These are phyloP conservation scores for Dromaius novaehollandiae DNA, from an alignment of 2,113 vertebrate species.

Conservation along the genomic window DNA sequence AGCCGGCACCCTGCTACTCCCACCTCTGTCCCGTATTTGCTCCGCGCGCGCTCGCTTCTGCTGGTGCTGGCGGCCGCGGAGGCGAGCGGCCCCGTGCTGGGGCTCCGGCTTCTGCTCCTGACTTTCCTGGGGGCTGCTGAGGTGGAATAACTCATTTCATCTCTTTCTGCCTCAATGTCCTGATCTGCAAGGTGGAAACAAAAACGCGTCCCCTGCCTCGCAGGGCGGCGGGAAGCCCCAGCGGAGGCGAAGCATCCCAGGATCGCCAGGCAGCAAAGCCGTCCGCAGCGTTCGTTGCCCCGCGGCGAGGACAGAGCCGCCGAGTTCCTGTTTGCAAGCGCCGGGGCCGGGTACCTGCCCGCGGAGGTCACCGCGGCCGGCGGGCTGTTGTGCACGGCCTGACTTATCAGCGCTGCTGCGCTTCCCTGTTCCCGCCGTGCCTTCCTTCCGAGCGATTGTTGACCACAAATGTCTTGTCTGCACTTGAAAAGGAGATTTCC, in stretches of 20 bases:
- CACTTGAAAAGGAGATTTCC: constrained; percentile 67
- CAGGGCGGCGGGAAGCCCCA: background rate
- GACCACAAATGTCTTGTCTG: constrained; percentile 63
- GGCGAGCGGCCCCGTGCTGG: background rate
- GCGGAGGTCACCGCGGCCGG: background rate
- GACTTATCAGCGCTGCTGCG: constrained; percentile 63
- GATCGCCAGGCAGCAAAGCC: background rate
- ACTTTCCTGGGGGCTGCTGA: background rate
- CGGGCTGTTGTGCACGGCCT: constrained; percentile 17
- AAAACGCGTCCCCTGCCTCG: too few species aligned
- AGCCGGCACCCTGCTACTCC: background rate
- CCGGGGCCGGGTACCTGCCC: background rate
- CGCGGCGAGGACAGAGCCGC: background rate
- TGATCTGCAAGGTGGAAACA: background rate
- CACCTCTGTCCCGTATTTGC: background rate
- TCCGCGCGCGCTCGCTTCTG: background rate
- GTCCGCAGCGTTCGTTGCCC: too few species aligned
- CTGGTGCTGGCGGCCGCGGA: background rate
- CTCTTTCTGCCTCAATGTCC: background rate
- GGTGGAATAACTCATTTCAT: background rate
- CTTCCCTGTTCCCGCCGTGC: constrained; percentile 55
- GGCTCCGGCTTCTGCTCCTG: background rate
- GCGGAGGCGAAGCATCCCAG: background rate
- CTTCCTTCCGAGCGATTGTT: constrained; percentile 81
- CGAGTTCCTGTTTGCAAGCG: background rate